A percentile compares a stretch with the other conserved stretches of the same genome.
phyloP scores from a whole-genome alignment of 2,888 invertebrate species.

The Synanthedon tipuliformis region DNA sequence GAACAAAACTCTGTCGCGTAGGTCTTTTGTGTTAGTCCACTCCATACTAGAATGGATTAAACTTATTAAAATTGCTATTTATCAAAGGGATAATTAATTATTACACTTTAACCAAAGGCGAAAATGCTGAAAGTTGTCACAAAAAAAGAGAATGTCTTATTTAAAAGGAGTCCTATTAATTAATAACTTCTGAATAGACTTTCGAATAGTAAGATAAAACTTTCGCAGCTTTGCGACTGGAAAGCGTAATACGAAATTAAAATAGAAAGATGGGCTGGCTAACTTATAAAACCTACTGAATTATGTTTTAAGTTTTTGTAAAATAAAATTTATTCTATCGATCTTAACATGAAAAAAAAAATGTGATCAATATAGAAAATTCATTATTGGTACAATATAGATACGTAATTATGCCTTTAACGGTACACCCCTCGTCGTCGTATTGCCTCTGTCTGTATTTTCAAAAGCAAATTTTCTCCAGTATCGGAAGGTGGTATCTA shows the following conservation, averaged over 20 bases:
- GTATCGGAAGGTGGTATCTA: constrained; percentile 38
- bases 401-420: constrained; percentile 1
- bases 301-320: neutral
- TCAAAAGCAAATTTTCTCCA: constrained; percentile 30
- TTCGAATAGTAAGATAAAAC: neutral
- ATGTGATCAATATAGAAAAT: no score
- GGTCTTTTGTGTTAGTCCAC: constrained; percentile 41
- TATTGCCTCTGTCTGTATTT: constrained; percentile 24
- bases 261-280: neutral
- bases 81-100: no score
- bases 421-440: constrained; percentile 24
- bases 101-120: no score
- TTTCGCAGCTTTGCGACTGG: neutral
- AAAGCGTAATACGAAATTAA: neutral
- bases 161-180: neutral
- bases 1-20: constrained; percentile 52
- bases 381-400: no score
- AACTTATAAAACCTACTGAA: neutral
- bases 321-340: no score
- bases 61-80: no score
- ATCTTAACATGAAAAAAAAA: no score
- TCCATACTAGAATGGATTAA: neutral
- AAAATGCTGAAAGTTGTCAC: neutral
- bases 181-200: neutral
- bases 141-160: neutral